Evolutionary conservation across 2,797 vertebrate species (phyloP), one percentile per base, ranked within the genome.

Genomic region (Kryptopterus vitreolus): DNA sequence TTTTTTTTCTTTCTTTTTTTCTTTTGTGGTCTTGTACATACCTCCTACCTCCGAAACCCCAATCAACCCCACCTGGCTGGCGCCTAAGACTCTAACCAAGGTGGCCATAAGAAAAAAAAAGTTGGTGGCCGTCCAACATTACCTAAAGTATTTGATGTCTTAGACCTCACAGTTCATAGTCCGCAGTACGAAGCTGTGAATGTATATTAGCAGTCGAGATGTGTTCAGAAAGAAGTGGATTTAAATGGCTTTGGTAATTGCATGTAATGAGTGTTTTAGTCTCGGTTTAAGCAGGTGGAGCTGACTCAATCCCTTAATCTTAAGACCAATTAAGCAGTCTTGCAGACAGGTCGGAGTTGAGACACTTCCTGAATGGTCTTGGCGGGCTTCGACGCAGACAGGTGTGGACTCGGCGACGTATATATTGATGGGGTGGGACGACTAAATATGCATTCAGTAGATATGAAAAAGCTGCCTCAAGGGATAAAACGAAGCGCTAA

Each of bases 81-180:
- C 84, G 24, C 80, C 79, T 61, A 16, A 78, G 73, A 76, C 85
- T 84, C 81, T 70, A 86, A 4, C 81, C 35, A 73, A 87, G 81
- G 80, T 89, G 87, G 85, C 89, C 90, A 86, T 20, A 61, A 70
- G 74, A 90, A 91, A 91, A 86, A 35, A 62, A 87, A 88, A 85
- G 80, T 48, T 79, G 80, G 65, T 87, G 58, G 78, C 59, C 33
- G 52, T 86, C 85, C 82, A 71, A 61, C 80, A 88, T 83, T 86
- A 87, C 82, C 88, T 46, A 79, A 82, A 53, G 50, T 55, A 31
- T 59, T n/a, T 61, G 63, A 20, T 72, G 84, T 52, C 33, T 15
- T 57, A 43, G 29, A 59, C 80, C 18, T 70, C 11, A 50, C 18
- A 26, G 9, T 7, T 7, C 22, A n/a, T 82, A 76, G 89, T 84